These are phyloP conservation scores for Siphlonurus alternatus DNA, from an alignment of 2,888 invertebrate genomes.

Conservation along the genomic window DNA sequence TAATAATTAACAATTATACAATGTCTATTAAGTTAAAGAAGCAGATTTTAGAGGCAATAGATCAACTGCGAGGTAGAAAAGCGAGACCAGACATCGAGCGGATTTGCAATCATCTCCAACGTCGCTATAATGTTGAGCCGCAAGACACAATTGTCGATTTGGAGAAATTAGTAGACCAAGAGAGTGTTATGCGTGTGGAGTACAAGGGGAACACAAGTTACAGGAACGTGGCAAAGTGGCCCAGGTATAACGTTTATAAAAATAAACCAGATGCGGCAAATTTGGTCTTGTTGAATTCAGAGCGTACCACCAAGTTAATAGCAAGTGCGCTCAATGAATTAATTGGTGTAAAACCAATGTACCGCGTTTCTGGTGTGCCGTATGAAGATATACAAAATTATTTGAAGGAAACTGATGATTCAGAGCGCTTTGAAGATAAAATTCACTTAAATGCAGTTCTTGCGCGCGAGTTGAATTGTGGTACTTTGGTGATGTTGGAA, in stretches of 20 bases:
- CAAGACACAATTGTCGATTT: slow-evolving; percentile 53
- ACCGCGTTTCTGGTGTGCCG: slow-evolving; percentile 53
- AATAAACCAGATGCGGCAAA: slow-evolving; percentile 27
- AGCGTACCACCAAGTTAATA: slow-evolving; percentile 30
- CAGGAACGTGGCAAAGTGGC: slow-evolving; percentile 62
- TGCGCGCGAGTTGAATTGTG: slow-evolving; percentile 49
- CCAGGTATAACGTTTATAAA: slow-evolving; percentile 20
- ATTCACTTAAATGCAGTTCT: slow-evolving; percentile 46
- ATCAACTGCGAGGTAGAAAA: slow-evolving; percentile 65
- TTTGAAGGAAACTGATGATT: slow-evolving; percentile 40
- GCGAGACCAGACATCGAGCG: slow-evolving; percentile 68
- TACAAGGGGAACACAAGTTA: slow-evolving; percentile 78
- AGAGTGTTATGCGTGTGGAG: slow-evolving; percentile 62
- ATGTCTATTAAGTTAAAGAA: slow-evolving; percentile 43
- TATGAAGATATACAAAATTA: slow-evolving; percentile 46
- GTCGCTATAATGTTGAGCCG: slow-evolving; percentile 51
- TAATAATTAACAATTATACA: not conserved
- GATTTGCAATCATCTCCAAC: slow-evolving; percentile 64
- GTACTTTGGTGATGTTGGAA: slow-evolving; percentile 45
- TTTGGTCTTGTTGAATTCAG: slow-evolving; percentile 30
- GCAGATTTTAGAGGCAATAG: slow-evolving; percentile 67
- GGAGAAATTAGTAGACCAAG: slow-evolving; percentile 54
- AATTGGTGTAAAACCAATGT: slow-evolving; percentile 52
- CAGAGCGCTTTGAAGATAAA: slow-evolving; percentile 37
- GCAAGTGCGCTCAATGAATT: slow-evolving; percentile 53